Evolutionary conservation across 2,888 invertebrate genomes (phyloP), one percentile per base, ranked within the genome.

Genomic region (Rapana venosa): DNA sequence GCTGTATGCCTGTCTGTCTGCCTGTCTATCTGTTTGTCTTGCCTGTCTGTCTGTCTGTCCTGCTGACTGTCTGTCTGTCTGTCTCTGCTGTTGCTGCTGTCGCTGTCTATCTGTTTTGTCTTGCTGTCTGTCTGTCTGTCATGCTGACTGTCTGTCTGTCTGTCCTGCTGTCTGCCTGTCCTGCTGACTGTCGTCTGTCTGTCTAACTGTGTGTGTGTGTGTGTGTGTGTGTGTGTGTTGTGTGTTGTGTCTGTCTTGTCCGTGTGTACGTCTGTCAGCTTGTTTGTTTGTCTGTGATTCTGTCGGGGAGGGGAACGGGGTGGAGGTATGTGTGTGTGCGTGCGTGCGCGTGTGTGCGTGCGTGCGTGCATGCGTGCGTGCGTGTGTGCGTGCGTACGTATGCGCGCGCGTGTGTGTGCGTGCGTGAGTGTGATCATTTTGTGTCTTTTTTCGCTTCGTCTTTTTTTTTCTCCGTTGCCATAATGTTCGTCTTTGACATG

Each of bases 11-110:
- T 85, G 58, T 61, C 30, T 85, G 61, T 32, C 1, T 47, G 26
- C 26, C 2, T 61, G n/a, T 84, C 1, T 61, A 30, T n/a, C 5
- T 61, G 61, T 79, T 30, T 79, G 32, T n/a, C n/a, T n/a, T 79
- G 79, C 32, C 4, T 32, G 2, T 30, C 22, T 61, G 6, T 36
- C 17, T 61, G 26, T 61, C 17, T 30, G 36, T 85, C 1, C 30
- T 0, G 5, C 4, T 85, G 58, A 30, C 30, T 85, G 61, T 32
- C 1, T 47, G 26, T 47, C 2, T 61, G n/a, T 84, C 1, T 61
- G 58, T n/a, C 5, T 61, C 30, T 79, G 32, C 13, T 93, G 92
- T 89, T 93, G 90, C 93, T 90, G 92, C 93, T 92, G 94, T 94
- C 30, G 0, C 4, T 32, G 2, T 30, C 22, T 61, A 2, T 36